Percentiles rank a stretch among this genome's conserved stretches.
Evolutionary conservation across 2,113 vertebrate species (phyloP).

Genomic region (Oncorhynchus clarkii): DNA sequence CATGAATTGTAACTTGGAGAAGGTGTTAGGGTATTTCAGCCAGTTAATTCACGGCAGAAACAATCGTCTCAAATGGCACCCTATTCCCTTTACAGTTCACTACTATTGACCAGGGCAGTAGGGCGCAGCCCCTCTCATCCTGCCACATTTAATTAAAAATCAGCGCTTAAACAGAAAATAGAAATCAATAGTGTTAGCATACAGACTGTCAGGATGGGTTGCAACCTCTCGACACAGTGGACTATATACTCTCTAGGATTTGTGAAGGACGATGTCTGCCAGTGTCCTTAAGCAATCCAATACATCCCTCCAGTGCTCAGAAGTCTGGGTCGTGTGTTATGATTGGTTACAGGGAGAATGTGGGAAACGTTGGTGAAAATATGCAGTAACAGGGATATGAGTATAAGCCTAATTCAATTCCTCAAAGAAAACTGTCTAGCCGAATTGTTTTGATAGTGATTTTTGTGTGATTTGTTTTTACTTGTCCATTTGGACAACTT

Average conservation of each 20-base stretch:
- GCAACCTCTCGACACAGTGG: background rate
- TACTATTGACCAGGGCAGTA: too few species aligned
- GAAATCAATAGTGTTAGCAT: slow-evolving; percentile 6
- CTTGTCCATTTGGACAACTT: too few species aligned
- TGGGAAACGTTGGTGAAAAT: background rate
- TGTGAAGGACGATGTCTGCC: background rate
- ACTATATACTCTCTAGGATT: background rate
- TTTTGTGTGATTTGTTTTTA: too few species aligned
- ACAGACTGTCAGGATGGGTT: slow-evolving; percentile 1
- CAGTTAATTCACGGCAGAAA: background rate
- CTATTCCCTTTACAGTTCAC: too few species aligned
- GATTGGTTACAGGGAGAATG: background rate
- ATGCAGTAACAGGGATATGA: background rate
- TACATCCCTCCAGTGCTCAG: background rate
- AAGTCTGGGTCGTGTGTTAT: background rate
- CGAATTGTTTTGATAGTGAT: too few species aligned
- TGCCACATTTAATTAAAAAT: background rate
- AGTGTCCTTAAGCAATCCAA: background rate
- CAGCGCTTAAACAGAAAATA: background rate
- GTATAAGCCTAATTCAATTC: background rate
- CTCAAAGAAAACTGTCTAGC: background rate
- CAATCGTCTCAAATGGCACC: background rate
- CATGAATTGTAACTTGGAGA: background rate
- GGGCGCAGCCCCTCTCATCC: background rate
- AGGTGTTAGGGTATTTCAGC: background rate